A percentile compares a stretch with the other conserved stretches of the same genome.
Evolutionary conservation across 2,797 vertebrate genomes (phyloP).

Genomic region (Microtus californicus): DNA sequence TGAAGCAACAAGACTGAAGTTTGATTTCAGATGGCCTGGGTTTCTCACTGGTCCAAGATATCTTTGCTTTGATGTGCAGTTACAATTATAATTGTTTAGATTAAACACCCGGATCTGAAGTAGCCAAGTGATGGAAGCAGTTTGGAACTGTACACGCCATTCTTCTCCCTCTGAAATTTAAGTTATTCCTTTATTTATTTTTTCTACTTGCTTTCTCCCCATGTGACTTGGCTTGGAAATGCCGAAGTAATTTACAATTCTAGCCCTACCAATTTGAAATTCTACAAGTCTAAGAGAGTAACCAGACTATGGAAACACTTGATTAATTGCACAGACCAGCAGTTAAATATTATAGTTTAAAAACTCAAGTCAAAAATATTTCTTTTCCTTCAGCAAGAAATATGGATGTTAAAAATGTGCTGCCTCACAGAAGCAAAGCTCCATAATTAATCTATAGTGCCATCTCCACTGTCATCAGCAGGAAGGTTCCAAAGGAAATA

Average conservation of each 20-base stretch:
- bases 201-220: conserved; percentile 57
- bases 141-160: background rate
- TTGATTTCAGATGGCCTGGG: background rate
- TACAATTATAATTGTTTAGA: background rate
- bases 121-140: conserved; percentile 49
- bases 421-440: conserved; percentile 85
- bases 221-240: conserved; percentile 60
- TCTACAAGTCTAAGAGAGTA: conserved; percentile 77
- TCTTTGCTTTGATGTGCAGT: background rate
- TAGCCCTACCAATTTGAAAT: conserved; percentile 76
- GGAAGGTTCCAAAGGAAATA: conserved; percentile 85
- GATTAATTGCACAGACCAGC: conserved; percentile 78
- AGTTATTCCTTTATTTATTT: conserved; percentile 3
- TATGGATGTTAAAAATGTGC: conserved; percentile 89
- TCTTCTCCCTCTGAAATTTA: conserved; percentile 15
- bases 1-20: background rate
- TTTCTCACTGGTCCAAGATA: background rate
- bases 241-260: conserved; percentile 77
- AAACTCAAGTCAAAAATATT: conserved; percentile 88
- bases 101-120: conserved; percentile 22
- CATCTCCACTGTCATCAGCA: conserved; percentile 85
- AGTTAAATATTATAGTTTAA: conserved; percentile 86
- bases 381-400: conserved; percentile 87
- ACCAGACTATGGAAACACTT: conserved; percentile 79
- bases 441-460: conserved; percentile 87